Percentiles rank a stretch among this genome's conserved stretches.
phyloP scores from a whole-genome alignment of 2,113 vertebrate genomes.

The Catharus bicknelli region DNA sequence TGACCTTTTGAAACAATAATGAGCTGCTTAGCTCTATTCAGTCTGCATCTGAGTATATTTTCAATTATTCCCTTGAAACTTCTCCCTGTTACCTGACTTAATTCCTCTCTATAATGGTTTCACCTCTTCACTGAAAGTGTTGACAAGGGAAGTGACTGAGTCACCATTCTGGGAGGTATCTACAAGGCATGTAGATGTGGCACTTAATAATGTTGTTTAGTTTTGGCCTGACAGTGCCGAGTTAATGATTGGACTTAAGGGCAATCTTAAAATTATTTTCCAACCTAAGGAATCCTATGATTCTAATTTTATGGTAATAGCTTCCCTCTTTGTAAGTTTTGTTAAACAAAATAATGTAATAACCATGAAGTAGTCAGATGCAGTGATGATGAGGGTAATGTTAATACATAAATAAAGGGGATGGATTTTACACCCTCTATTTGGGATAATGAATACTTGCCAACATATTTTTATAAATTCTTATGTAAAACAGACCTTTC shows the following conservation, averaged over 20 bases:
- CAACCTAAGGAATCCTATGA: not conserved
- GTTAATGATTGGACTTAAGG: not conserved
- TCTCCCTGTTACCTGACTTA: not conserved
- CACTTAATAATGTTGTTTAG: not conserved
- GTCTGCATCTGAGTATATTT: not conserved
- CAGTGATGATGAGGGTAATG: not conserved
- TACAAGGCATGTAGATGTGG: not conserved
- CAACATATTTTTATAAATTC: not conserved
- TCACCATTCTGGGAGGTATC: not conserved
- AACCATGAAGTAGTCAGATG: not conserved
- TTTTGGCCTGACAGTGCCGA: not conserved
- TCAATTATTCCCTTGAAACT: not conserved
- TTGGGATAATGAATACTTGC: not conserved
- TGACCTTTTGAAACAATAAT: not conserved
- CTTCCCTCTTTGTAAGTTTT: not conserved
- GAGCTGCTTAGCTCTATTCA: not conserved
- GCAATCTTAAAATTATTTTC: not conserved
- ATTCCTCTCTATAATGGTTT: not conserved
- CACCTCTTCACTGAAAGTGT: not conserved
- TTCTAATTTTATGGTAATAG: not conserved
- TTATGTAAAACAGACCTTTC: not conserved
- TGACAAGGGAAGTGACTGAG: not conserved
- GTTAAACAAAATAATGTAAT: not conserved
- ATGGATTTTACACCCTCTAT: not conserved
- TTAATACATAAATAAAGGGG: not conserved